Conservation (phyloP, 2,797 vertebrate species). For the Cynodonichthys magdalenae region DNA sequence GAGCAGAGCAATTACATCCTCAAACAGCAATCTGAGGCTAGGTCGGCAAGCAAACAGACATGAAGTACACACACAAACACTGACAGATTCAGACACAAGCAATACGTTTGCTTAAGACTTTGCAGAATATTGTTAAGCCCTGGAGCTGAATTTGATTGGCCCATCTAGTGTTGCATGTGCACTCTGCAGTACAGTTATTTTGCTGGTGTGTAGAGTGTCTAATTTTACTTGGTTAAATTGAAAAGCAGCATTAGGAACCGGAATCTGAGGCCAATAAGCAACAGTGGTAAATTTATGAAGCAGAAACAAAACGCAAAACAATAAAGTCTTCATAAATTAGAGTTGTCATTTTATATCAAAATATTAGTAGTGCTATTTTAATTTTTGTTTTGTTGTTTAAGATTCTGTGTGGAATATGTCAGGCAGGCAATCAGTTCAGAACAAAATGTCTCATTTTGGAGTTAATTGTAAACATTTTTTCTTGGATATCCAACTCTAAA, state of each 20-base stretch:
- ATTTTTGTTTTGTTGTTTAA: too few relatives aligned
- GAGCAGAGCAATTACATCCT: constrained; percentile 85
- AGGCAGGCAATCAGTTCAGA: too few relatives aligned
- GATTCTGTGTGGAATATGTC: too few relatives aligned
- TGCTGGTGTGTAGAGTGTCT: constrained; percentile 53
- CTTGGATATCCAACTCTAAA: too few relatives aligned
- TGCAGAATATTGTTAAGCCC: constrained; percentile 66
- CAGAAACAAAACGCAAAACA: background rate
- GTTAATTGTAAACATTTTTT: too few relatives aligned
- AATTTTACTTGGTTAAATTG: constrained; percentile 38
- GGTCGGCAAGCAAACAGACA: constrained; percentile 79
- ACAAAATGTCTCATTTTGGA: too few relatives aligned
- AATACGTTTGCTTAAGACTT: constrained; percentile 76
- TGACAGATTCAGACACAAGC: constrained; percentile 73
- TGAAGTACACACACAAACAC: constrained; percentile 79
- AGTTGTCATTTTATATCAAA: too few relatives aligned
- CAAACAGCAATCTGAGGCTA: constrained; percentile 81
- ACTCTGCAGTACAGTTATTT: constrained; percentile 51
- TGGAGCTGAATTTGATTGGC: constrained; percentile 63
- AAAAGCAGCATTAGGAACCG: constrained; percentile 24
- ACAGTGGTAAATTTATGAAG: background rate
- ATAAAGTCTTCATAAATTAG: background rate
- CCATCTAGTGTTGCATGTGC: constrained; percentile 59
- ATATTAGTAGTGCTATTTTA: too few relatives aligned
- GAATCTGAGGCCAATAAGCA: constrained; percentile 10